Conservation (phyloP, 2,888 invertebrate species). For the Oligia latruncula region DNA sequence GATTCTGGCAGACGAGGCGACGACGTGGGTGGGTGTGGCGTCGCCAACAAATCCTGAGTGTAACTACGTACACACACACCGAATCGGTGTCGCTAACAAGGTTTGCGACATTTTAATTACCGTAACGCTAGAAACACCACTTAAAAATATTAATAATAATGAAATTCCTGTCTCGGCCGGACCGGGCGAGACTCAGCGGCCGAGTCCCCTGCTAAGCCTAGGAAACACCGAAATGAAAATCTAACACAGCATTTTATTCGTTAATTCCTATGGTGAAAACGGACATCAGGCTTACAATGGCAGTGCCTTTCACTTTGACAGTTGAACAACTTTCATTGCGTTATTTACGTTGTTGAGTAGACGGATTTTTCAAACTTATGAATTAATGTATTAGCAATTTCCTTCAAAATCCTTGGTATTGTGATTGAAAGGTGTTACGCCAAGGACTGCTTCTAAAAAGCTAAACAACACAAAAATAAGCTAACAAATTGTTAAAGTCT, state of each 20-base stretch:
- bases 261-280: neutral
- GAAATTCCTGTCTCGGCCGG: too few species aligned
- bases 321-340: neutral
- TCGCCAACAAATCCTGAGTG: slow-evolving; percentile 38
- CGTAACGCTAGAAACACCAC: neutral
- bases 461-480: neutral
- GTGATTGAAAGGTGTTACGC: neutral
- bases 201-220: too few species aligned
- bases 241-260: neutral
- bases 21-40: neutral
- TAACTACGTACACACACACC: neutral
- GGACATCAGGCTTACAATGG: neutral
- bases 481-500: neutral
- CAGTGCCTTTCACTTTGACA: too few species aligned
- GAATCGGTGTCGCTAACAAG: neutral
- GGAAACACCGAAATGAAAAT: neutral
- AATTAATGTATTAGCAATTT: neutral
- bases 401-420: neutral
- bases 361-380: neutral
- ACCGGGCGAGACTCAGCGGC: too few species aligned
- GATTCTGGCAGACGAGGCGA: slow-evolving; percentile 33
- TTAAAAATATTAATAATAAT: too few species aligned
- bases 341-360: neutral
- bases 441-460: neutral
- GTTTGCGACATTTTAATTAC: neutral